Conservation (phyloP, 2,797 vertebrate species). For the Malacoraja senta region DNA sequence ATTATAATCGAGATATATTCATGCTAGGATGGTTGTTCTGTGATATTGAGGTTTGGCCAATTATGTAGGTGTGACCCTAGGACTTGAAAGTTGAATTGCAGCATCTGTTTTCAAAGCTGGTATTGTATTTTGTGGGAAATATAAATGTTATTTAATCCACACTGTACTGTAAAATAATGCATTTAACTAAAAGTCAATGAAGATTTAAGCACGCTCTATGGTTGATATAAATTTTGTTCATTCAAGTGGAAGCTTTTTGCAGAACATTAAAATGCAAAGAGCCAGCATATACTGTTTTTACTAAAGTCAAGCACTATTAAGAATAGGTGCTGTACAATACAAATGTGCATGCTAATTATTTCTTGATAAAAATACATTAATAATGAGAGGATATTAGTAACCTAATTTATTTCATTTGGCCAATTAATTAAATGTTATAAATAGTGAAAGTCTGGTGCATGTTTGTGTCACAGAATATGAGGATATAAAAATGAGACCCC, state of each 20-base stretch:
- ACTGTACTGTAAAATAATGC: background rate
- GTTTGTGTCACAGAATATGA: background rate
- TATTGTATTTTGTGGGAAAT: slow-evolving; percentile 34
- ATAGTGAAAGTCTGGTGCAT: background rate
- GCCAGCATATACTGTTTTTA: background rate
- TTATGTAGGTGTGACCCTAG: slow-evolving; percentile 45
- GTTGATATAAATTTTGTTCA: slow-evolving; percentile 19
- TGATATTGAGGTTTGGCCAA: slow-evolving; percentile 44
- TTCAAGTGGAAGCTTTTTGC: background rate
- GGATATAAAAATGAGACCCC: slow-evolving; percentile 14
- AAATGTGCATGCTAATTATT: background rate
- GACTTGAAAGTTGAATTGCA: slow-evolving; percentile 42
- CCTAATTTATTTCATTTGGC: slow-evolving; percentile 1
- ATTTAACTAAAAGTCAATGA: background rate
- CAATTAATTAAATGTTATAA: background rate
- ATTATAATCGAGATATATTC: slow-evolving; percentile 48
- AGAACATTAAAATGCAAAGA: slow-evolving; percentile 34
- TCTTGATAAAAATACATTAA: background rate
- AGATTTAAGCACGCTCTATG: slow-evolving; percentile 17
- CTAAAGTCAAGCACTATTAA: background rate
- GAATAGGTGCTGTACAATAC: background rate
- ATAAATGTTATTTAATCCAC: slow-evolving; percentile 31
- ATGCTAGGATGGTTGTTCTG: slow-evolving; percentile 41
- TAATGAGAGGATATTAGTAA: background rate
- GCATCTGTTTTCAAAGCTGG: slow-evolving; percentile 39